phyloP scores from a whole-genome alignment of 2,888 invertebrate genomes.

The Nomada goodeniana region DNA sequence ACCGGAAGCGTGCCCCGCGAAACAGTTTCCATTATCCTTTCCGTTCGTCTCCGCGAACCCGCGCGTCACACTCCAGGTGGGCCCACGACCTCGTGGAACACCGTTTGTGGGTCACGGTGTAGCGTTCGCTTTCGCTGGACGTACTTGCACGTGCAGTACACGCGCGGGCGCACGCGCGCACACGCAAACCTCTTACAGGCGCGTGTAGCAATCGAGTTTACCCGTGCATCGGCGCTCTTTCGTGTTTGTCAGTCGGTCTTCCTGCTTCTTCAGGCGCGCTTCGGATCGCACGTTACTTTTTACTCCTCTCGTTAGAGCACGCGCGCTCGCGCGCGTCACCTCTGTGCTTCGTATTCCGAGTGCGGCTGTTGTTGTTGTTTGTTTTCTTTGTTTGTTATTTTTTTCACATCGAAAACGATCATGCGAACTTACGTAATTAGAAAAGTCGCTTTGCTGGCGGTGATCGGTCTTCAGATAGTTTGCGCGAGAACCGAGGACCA shows the following conservation, averaged over 20 bases:
- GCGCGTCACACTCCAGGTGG: neutral
- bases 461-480: conserved; percentile 3
- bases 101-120: conserved; percentile 14
- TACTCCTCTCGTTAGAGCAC: too few relatives aligned
- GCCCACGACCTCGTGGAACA: neutral
- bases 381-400: too few relatives aligned
- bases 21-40: too few relatives aligned
- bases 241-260: conserved; percentile 75
- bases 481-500: conserved; percentile 59
- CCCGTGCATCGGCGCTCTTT: conserved; percentile 68
- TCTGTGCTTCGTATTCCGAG: neutral
- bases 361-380: neutral
- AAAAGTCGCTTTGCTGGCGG: neutral
- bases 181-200: conserved; percentile 3
- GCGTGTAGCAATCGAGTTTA: conserved; percentile 17
- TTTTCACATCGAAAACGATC: neutral
- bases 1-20: too few relatives aligned
- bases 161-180: conserved; percentile 12
- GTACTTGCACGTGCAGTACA: conserved; percentile 21
- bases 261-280: conserved; percentile 71
- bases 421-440: conserved; percentile 1
- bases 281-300: conserved; percentile 29
- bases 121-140: conserved; percentile 63
- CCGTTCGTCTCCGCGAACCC: too few relatives aligned
- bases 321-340: neutral